Evolutionary conservation across 2,797 vertebrate genomes (phyloP).

Genomic region (Dermochelys coriacea): DNA sequence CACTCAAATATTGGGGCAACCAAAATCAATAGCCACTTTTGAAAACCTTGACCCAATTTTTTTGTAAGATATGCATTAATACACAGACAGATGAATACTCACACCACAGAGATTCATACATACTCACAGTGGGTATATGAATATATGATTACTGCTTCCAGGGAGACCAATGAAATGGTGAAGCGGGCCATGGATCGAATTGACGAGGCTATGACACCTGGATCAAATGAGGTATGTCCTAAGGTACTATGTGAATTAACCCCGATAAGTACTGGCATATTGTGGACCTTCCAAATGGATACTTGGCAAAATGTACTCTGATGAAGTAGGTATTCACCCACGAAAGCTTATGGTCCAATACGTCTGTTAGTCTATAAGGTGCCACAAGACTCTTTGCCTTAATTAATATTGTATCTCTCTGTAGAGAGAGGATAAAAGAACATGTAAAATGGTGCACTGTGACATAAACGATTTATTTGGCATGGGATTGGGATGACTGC

Average conservation of each 20-base stretch:
- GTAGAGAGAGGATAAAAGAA: background rate
- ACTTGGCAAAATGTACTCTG: background rate
- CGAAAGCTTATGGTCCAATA: no score
- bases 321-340: no score
- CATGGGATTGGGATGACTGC: background rate
- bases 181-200: background rate
- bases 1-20: no score
- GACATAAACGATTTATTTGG: background rate
- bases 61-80: background rate
- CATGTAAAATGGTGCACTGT: rapidly evolving
- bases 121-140: background rate
- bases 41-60: background rate
- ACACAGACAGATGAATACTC: background rate
- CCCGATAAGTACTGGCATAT: rapidly evolving
- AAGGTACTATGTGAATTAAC: background rate
- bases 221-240: background rate
- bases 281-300: background rate
- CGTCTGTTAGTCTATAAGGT: no score
- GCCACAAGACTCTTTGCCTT: background rate
- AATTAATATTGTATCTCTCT: background rate
- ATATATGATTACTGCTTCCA: background rate
- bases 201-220: background rate
- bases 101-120: background rate
- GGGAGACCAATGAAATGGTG: background rate
- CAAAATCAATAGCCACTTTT: background rate